Percentiles rank a stretch among this genome's conserved stretches.
These are phyloP conservation scores for Tupiocoris notatus DNA, from an alignment of 2,888 invertebrate genomes.

Conservation along the genomic window DNA sequence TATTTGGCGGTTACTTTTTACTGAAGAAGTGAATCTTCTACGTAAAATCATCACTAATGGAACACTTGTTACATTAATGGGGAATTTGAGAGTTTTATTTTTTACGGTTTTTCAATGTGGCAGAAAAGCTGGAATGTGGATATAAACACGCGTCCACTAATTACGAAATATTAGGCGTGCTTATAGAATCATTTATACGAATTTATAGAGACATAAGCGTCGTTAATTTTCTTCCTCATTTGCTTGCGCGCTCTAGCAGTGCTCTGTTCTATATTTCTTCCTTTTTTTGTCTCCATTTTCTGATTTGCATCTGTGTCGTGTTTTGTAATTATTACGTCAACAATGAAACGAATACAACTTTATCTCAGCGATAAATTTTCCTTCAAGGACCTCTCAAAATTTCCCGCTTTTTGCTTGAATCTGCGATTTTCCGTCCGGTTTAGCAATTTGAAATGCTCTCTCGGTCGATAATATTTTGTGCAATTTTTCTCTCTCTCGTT, in stretches of 20 bases:
- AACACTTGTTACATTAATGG: too few species aligned
- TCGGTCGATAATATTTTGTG: neutral
- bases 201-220: too few species aligned
- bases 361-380: constrained; percentile 36
- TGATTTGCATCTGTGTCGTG: constrained; percentile 40
- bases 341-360: neutral
- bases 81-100: too few species aligned
- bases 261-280: neutral
- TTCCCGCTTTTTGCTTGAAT: constrained; percentile 51
- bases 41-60: too few species aligned
- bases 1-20: too few species aligned
- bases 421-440: neutral
- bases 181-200: too few species aligned
- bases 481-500: neutral
- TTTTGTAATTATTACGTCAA: constrained; percentile 23
- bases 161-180: neutral
- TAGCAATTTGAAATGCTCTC: too few species aligned
- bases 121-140: too few species aligned
- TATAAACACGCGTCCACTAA: too few species aligned
- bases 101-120: too few species aligned
- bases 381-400: constrained; percentile 57
- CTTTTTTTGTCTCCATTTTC: neutral
- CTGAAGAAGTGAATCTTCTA: too few species aligned
- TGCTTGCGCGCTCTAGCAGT: constrained; percentile 1
- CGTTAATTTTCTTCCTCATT: too few species aligned